These are phyloP conservation scores for Cottoperca gobio DNA, from an alignment of 2,797 vertebrate species.

Conservation along the genomic window DNA sequence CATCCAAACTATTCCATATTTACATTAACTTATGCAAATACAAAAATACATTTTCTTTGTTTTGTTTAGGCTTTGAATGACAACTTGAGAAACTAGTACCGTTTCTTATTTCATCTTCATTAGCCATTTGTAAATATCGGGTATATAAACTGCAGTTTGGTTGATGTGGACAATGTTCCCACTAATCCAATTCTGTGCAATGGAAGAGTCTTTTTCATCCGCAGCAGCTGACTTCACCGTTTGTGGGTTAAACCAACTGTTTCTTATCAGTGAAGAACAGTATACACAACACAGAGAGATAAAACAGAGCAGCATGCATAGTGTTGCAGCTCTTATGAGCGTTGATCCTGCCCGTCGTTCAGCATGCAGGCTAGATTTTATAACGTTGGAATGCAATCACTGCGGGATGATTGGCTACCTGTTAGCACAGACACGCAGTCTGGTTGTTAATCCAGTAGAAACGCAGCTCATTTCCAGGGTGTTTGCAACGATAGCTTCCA, in stretches of 20 bases:
- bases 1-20: no score
- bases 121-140: conserved; percentile 16
- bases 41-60: neutral
- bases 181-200: neutral
- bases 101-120: neutral
- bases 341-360: no score
- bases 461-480: neutral
- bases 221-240: conserved; percentile 3
- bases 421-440: neutral
- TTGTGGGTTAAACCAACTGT: neutral
- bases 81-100: neutral
- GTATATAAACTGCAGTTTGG: neutral
- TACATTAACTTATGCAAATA: conserved; percentile 53
- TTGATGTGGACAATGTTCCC: neutral
- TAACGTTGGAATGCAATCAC: neutral
- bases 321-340: neutral
- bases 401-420: conserved; percentile 9
- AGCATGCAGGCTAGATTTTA: neutral
- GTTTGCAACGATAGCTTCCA: neutral
- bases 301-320: neutral
- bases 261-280: neutral
- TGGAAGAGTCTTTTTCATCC: conserved; percentile 1
- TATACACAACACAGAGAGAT: neutral
- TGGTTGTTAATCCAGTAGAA: neutral
- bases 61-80: conserved; percentile 3